phyloP scores from a whole-genome alignment of 1,140 invertebrate species.

The Magallana gigas region DNA sequence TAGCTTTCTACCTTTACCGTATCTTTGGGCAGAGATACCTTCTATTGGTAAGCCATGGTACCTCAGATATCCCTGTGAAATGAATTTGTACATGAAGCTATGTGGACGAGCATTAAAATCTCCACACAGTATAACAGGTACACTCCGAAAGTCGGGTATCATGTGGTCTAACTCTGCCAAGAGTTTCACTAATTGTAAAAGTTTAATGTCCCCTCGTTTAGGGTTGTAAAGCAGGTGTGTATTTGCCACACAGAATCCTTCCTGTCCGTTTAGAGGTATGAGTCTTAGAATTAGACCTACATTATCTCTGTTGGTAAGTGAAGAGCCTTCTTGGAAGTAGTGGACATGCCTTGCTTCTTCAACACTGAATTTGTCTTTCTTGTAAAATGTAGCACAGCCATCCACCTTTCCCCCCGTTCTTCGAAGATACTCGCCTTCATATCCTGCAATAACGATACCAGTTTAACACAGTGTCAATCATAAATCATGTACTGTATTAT shows the following conservation, averaged over 20 bases:
- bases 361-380: constrained; percentile 82
- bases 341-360: constrained; percentile 84
- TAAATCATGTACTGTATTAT: no score
- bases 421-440: constrained; percentile 86
- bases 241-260: constrained; percentile 88
- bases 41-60: constrained; percentile 79
- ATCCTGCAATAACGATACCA: constrained; percentile 78
- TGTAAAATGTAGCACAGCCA: constrained; percentile 92
- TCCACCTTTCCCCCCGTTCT: constrained; percentile 86
- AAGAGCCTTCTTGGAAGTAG: constrained; percentile 78
- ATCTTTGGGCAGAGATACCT: constrained; percentile 75
- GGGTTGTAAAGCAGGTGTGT: constrained; percentile 98
- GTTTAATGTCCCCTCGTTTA: constrained; percentile 89
- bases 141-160: constrained; percentile 77
- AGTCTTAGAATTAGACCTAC: constrained; percentile 91
- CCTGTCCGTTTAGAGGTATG: constrained; percentile 48
- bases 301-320: constrained; percentile 90
- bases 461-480: no score
- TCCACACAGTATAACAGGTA: constrained; percentile 91
- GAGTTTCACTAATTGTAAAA: constrained; percentile 89
- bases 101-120: constrained; percentile 92
- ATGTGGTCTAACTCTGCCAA: constrained; percentile 88
- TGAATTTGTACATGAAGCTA: constrained; percentile 86
- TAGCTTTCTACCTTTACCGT: constrained; percentile 56
- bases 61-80: constrained; percentile 84